Conservation (phyloP, 2,888 invertebrate genomes). For the Allacma fusca region DNA sequence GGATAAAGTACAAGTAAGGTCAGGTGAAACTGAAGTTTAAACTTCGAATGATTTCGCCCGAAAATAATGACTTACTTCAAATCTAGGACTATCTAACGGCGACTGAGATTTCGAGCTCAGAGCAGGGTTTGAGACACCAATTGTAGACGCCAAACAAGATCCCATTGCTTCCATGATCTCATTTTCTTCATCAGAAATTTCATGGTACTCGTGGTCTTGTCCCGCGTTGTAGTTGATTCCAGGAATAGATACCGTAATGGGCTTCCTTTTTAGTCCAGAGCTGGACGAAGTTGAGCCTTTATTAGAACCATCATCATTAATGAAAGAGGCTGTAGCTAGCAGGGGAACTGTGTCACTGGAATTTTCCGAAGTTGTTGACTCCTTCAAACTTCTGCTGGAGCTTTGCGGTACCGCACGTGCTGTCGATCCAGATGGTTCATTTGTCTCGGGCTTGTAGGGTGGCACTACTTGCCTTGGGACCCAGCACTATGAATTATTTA, state of each 20-base stretch:
- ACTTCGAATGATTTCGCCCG: too few relatives aligned
- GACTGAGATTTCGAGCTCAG: constrained; percentile 61
- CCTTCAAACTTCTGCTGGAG: constrained; percentile 29
- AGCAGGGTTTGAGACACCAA: constrained; percentile 59
- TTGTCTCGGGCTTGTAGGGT: constrained; percentile 60
- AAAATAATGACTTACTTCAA: constrained; percentile 66
- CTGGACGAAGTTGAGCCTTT: constrained; percentile 17
- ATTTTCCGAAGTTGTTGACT: constrained; percentile 43
- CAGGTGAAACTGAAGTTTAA: too few relatives aligned
- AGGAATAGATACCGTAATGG: constrained; percentile 40
- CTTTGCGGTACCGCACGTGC: neutral
- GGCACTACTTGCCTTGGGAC: constrained; percentile 61
- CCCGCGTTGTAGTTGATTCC: constrained; percentile 30
- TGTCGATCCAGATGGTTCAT: neutral
- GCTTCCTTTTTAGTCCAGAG: constrained; percentile 33
- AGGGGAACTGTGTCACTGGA: constrained; percentile 60
- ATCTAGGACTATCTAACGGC: constrained; percentile 66
- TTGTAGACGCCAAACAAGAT: constrained; percentile 42
- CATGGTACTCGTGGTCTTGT: constrained; percentile 79
- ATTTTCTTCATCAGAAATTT: constrained; percentile 81
- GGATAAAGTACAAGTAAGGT: too few relatives aligned
- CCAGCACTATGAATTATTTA: constrained; percentile 52
- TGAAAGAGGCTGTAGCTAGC: constrained; percentile 53
- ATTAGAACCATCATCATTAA: constrained; percentile 50
- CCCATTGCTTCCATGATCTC: constrained; percentile 54